Conservation (phyloP, 2,113 vertebrate species). For the Urocolius indicus region DNA sequence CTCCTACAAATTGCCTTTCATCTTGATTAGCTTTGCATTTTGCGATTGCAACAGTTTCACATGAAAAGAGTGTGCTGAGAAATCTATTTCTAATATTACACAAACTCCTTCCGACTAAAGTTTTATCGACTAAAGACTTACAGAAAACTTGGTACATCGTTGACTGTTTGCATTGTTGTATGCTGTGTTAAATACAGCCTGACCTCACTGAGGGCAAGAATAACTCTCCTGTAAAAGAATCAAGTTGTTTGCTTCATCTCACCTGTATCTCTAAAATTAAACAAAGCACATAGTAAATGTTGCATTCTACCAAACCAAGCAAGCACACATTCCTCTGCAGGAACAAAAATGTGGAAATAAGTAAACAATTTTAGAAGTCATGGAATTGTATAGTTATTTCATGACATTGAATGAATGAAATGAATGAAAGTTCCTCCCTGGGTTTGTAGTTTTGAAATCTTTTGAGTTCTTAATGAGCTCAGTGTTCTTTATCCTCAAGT, state of each 20-base stretch:
- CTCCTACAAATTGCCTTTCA: background rate
- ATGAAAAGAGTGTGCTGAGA: conserved; percentile 32
- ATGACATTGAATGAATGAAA: background rate
- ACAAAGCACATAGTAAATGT: background rate
- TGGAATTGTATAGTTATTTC: background rate
- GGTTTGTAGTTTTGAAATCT: background rate
- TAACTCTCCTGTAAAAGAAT: background rate
- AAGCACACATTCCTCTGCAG: background rate
- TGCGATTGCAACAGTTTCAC: conserved; percentile 20
- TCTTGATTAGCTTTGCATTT: conserved; percentile 41
- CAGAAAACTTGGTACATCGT: background rate
- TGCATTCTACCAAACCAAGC: background rate
- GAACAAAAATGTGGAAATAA: background rate
- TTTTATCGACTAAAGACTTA: background rate
- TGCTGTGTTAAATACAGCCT: background rate
- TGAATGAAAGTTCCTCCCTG: background rate
- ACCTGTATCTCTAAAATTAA: background rate
- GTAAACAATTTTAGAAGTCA: background rate
- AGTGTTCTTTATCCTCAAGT: background rate
- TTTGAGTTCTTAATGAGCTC: background rate
- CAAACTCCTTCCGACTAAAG: background rate
- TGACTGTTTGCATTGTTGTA: background rate
- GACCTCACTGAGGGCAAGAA: background rate
- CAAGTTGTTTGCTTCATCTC: background rate
- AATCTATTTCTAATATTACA: conserved; percentile 28